A percentile compares a stretch with the other conserved stretches of the same genome.
phyloP scores from a whole-genome alignment of 2,888 invertebrate species.

The Lamellibrachia columna region DNA sequence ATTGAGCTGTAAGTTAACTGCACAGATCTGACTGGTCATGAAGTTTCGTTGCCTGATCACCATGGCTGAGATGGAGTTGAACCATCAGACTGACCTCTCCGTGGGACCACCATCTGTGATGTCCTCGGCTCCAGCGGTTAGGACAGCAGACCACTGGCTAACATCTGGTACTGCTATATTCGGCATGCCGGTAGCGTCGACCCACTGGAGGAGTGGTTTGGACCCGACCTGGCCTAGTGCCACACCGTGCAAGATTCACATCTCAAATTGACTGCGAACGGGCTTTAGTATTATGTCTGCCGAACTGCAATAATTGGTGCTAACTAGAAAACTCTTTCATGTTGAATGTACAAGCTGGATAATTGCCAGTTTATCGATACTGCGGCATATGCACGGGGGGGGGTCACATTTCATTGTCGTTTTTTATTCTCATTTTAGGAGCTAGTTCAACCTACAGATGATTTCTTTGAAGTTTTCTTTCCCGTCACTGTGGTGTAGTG shows the following conservation, averaged over 20 bases:
- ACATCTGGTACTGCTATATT: neutral
- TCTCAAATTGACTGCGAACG: slow-evolving; percentile 1
- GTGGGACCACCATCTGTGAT: neutral
- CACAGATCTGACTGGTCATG: too few species aligned
- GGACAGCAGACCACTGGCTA: neutral
- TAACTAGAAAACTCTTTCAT: slow-evolving; percentile 3
- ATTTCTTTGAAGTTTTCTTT: neutral
- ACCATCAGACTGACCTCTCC: too few species aligned
- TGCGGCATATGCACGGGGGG: neutral
- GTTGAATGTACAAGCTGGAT: neutral
- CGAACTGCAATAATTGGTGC: neutral
- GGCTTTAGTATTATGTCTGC: neutral
- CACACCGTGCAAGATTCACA: neutral
- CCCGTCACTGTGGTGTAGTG: neutral
- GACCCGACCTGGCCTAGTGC: neutral
- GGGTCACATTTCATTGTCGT: neutral
- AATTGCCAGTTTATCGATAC: neutral
- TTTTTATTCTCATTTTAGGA: neutral
- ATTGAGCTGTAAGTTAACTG: too few species aligned
- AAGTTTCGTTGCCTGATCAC: too few species aligned
- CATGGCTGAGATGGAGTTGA: too few species aligned
- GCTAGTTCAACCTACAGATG: neutral
- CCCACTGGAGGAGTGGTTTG: neutral
- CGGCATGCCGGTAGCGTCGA: neutral
- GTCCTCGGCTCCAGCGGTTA: neutral